Evolutionary conservation across 2,888 invertebrate genomes (phyloP).

Genomic region (Philonicus albiceps): DNA sequence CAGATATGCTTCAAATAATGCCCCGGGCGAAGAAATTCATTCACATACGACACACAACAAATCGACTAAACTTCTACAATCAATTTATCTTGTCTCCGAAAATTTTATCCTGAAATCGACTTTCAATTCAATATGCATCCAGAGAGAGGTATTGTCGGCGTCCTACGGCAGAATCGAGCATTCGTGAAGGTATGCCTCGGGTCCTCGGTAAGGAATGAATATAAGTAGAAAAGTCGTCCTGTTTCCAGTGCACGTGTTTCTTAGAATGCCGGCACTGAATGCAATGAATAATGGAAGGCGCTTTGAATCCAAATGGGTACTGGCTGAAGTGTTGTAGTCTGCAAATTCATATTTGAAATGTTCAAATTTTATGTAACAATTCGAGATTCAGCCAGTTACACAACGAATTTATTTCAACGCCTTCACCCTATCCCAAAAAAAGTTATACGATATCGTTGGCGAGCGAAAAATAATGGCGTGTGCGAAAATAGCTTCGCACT

Average conservation of each 20-base stretch:
- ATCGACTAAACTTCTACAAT: constrained; percentile 46
- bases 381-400: constrained; percentile 11
- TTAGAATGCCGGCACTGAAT: constrained; percentile 37
- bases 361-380: constrained; percentile 38
- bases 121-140: constrained; percentile 46
- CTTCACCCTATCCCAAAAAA: not conserved
- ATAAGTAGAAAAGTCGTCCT: constrained; percentile 33
- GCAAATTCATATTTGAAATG: constrained; percentile 40
- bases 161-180: constrained; percentile 39
- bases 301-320: constrained; percentile 38
- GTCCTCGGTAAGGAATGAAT: not conserved
- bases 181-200: constrained; percentile 44
- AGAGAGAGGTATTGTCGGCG: constrained; percentile 36
- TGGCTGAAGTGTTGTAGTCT: constrained; percentile 6
- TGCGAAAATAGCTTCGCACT: not conserved
- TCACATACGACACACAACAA: constrained; percentile 48
- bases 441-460: not conserved
- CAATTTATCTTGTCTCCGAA: constrained; percentile 48
- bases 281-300: constrained; percentile 39
- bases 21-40: constrained; percentile 39
- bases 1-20: constrained; percentile 38
- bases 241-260: constrained; percentile 42
- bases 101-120: constrained; percentile 45
- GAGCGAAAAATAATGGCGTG: not conserved
- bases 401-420: not conserved